A percentile compares a stretch with the other conserved stretches of the same genome.
These are phyloP conservation scores for Orchestes rusci DNA, from an alignment of 2,888 invertebrate species.

Conservation along the genomic window DNA sequence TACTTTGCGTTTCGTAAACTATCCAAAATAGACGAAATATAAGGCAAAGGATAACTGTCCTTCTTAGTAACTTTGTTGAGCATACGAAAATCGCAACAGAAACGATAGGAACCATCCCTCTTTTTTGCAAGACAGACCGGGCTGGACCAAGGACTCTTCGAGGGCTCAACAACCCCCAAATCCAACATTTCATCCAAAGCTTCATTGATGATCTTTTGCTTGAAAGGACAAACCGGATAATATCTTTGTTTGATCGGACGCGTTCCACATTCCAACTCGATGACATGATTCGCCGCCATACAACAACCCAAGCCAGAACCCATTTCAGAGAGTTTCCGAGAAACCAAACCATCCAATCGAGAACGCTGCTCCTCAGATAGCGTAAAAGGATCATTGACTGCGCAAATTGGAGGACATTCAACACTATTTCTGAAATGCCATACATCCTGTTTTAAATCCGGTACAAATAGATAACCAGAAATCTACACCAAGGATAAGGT, in stretches of 20 bases:
- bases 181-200: neutral
- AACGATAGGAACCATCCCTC: neutral
- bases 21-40: neutral
- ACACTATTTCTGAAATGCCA: neutral
- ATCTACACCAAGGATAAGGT: neutral
- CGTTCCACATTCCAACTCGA: neutral
- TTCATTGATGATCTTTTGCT: neutral
- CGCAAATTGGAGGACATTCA: neutral
- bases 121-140: neutral
- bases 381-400: neutral
- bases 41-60: neutral
- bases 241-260: slow-evolving; percentile 11
- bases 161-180: neutral
- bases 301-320: neutral
- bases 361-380: too few relatives aligned
- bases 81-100: neutral
- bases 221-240: neutral
- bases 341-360: neutral
- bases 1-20: slow-evolving; percentile 24
- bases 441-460: neutral
- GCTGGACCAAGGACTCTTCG: neutral
- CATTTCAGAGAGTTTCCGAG: neutral
- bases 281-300: neutral
- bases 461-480: neutral
- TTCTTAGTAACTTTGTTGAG: neutral